Base-by-base conservation (phyloP, 1,140 invertebrate genomes). In the Conus betulinus region DNA sequence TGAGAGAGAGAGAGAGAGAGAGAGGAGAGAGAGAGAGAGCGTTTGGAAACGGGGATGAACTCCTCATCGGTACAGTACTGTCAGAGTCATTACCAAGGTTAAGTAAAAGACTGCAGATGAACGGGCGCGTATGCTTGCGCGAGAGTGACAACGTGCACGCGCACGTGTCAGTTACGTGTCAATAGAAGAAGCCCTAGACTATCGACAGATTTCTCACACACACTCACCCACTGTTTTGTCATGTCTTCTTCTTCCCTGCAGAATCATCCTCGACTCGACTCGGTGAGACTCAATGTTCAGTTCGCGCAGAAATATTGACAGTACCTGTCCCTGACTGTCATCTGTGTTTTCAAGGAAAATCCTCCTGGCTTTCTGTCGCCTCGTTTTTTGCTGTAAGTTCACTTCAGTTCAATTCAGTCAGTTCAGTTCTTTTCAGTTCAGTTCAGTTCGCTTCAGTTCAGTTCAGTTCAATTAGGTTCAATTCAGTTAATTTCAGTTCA, bases 1-100 rank as follows among this genome's bases (percentile, higher is more conserved):
- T n/a, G 71, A n/a, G 71, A n/a, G 71, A n/a, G 71, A n/a, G 71
- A n/a, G 71, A 76, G 71, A n/a, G 71, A 39, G 39, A 39, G 71
- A 76, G 25, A 76, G 20, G 20, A 25, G 71, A 76, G 20, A 23
- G 25, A 76, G 71, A 76, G 25, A 25, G 71, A 0, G 39, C 39
- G 39, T 39, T 39, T 39, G 39, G 39, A 39, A 39, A 39, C 39
- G 39, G 39, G 39, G 39, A 39, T 39, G 39, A 39, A 39, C 39
- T 39, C 39, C 39, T 39, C 39, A 39, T 39, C 39, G 39, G 39
- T 39, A 39, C 39, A 39, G 0, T 0, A 39, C 39, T 39, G 39
- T 39, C 39, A 39, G 3, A 39, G 39, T 39, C 39, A 39, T 39
- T 39, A 39, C 39, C 39, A 39, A 39, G 39, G 39, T 39, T 39